Evolutionary conservation across 37 sponge, comb jelly and placozoan species (phyloP), one percentile per base, ranked within the genome.

Genomic region (Dysidea cf. avara): DNA sequence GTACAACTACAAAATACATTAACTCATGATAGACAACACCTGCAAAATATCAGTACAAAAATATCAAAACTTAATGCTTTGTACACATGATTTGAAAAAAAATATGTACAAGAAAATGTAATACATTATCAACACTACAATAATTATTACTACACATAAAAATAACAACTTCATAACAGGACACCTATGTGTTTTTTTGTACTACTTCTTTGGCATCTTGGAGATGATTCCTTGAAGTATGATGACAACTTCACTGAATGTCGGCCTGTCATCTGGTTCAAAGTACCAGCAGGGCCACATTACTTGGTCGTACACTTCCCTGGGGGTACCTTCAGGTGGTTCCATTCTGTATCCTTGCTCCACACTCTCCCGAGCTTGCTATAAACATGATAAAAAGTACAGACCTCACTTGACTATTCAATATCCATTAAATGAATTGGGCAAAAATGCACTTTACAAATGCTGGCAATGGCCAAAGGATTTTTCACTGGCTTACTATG

Each of bases 271-370:
- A 16, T 96, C 90, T 36, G 94, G 81, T 7, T 92, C 86, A 26
- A 89, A 88, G 48, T 89, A 76, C 97, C 97, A 96, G 63, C 97
- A 96, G 40, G 82, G 60, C 24, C 30, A 52, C 97, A 96, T 96
- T n/a, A 89, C 32, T 24, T 53, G 26, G 7, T 69, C 53, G 52
- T 96, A 82, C 29, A 96, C 90, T 16, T 64, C 80, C 30, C 58
- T 24, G 11, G 97, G 97, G 20, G 86, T 84, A 43, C 77, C 85
- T 0, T 77, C 48, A 21, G 97, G 93, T 7, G 84, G 48, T 1
- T 83, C 72, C 94, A 96, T 82, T 3, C 97, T 69, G 61, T 89
- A 90, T 3, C 97, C 97, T 0, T 38, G 22, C 51, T 96, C 97
- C 66, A 94, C 57, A 56, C 16, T 5, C 7, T 28, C 57, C 7